These are phyloP conservation scores for Helicoverpa zea DNA, from an alignment of 1,140 invertebrate genomes.

Conservation along the genomic window DNA sequence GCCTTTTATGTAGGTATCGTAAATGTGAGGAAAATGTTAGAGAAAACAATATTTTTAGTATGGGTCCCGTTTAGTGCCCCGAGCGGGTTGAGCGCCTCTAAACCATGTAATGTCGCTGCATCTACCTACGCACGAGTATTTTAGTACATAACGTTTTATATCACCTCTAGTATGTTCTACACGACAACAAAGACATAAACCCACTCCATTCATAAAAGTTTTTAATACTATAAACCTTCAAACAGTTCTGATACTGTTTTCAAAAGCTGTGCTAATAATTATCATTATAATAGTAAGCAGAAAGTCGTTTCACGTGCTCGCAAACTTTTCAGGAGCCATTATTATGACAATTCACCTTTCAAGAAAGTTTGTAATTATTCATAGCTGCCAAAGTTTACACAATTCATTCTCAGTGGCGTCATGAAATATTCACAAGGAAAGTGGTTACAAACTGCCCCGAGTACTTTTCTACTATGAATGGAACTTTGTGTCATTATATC, in stretches of 20 bases:
- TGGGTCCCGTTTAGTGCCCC: not conserved
- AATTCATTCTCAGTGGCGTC: not conserved
- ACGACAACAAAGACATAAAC: not conserved
- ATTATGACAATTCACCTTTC: not conserved
- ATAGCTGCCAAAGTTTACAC: not conserved
- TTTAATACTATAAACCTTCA: not conserved
- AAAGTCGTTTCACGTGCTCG: not conserved
- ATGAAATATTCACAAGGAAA: slow-evolving; percentile 27
- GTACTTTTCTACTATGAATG: not conserved
- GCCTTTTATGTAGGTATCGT: slow-evolving; percentile 31
- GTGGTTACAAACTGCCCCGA: not conserved
- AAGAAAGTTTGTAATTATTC: slow-evolving; percentile 21
- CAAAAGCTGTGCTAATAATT: not conserved
- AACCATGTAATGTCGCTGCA: slow-evolving; percentile 16
- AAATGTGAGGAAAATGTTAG: slow-evolving; percentile 33
- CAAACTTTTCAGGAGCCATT: not conserved
- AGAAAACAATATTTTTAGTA: slow-evolving; percentile 39
- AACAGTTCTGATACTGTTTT: not conserved
- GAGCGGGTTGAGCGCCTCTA: not conserved
- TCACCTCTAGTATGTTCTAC: not conserved
- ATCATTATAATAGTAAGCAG: not conserved
- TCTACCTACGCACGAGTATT: not conserved
- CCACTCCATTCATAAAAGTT: not conserved
- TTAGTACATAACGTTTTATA: not conserved
- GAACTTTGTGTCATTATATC: not conserved